Conservation (phyloP, 2,888 invertebrate genomes). For the Philaethria dido region DNA sequence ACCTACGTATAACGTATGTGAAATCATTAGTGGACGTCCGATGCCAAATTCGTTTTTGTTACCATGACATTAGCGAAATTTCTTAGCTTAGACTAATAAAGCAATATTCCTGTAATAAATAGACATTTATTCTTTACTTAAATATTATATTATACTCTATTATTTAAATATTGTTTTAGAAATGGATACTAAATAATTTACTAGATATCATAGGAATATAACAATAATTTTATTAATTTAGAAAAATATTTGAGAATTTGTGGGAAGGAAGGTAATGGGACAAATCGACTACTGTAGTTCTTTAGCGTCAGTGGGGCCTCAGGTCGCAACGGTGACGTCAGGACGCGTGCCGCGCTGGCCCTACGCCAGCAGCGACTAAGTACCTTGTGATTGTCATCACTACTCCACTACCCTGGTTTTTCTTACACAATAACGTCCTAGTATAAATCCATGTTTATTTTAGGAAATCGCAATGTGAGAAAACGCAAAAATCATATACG, state of each 20-base stretch:
- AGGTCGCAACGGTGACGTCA: conserved; percentile 47
- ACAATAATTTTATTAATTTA: too few species aligned
- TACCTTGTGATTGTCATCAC: conserved; percentile 63
- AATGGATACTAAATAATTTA: too few species aligned
- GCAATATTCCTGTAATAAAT: not conserved
- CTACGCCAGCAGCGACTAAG: conserved; percentile 57
- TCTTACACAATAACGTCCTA: conserved; percentile 2
- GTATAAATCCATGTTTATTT: not conserved
- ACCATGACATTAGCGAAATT: conserved; percentile 48
- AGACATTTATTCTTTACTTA: too few species aligned
- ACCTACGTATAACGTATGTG: not conserved
- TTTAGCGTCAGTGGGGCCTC: conserved; percentile 30
- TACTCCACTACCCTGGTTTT: conserved; percentile 1
- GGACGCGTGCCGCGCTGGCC: conserved; percentile 64
- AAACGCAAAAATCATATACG: not conserved
- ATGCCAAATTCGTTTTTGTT: conserved; percentile 44
- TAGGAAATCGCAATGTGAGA: not conserved
- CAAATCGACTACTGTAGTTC: not conserved
- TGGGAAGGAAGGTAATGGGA: too few species aligned
- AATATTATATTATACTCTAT: too few species aligned
- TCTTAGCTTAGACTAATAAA: not conserved
- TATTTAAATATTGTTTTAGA: too few species aligned
- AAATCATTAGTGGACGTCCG: not conserved
- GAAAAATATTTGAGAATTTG: not conserved
- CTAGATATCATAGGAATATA: too few species aligned